phyloP scores from a whole-genome alignment of 2,797 vertebrate genomes.

The Neostethus bicornis region DNA sequence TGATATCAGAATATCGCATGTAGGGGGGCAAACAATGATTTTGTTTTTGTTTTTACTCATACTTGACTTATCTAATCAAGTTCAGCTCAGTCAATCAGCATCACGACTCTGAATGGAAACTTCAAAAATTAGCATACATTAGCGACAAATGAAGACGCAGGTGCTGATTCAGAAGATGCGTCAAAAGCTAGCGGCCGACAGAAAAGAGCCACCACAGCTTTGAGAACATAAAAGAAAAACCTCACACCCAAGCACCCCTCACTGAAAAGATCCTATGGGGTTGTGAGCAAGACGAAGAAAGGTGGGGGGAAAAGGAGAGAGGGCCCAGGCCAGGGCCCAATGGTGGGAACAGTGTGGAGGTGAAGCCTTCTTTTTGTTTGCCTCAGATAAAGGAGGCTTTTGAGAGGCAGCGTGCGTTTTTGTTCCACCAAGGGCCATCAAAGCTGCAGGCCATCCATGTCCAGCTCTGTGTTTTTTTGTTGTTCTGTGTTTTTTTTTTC shows the following conservation, averaged over 20 bases:
- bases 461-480: constrained; percentile 55
- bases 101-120: background rate
- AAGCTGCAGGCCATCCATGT: constrained; percentile 73
- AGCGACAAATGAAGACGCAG: constrained; percentile 66
- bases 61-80: constrained; percentile 7
- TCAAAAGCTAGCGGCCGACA: constrained; percentile 75
- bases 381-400: constrained; percentile 73
- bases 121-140: constrained; percentile 3
- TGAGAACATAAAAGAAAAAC: constrained; percentile 74
- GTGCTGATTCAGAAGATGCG: constrained; percentile 65
- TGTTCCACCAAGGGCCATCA: constrained; percentile 71
- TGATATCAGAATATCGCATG: constrained; percentile 59
- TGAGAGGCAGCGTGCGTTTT: constrained; percentile 73
- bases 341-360: constrained; percentile 76
- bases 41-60: background rate
- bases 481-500: background rate
- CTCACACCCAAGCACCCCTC: constrained; percentile 54
- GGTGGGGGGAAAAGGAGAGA: constrained; percentile 30
- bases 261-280: constrained; percentile 53
- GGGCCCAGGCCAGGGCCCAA: constrained; percentile 64
- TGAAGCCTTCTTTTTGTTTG: constrained; percentile 78
- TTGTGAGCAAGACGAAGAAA: constrained; percentile 42
- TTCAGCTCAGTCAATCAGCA: constrained; percentile 1
- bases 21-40: background rate
- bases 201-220: constrained; percentile 69